Evolutionary conservation across 64 coral and sea anemone genomes (phyloP), one percentile per base, ranked within the genome.

Genomic region (Astreopora myriophthalma): DNA sequence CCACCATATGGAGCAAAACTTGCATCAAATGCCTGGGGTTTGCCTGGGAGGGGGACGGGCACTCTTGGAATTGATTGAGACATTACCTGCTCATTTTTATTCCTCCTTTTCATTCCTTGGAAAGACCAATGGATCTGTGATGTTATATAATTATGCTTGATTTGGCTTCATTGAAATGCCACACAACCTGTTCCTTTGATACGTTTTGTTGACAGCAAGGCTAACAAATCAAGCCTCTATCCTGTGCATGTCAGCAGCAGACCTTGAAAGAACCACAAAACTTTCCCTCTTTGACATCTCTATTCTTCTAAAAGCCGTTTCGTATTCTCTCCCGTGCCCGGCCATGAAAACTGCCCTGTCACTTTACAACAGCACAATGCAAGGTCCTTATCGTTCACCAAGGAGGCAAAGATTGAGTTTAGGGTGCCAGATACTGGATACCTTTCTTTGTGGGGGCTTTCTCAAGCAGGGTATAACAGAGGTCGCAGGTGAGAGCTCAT

Each of bases 401-500:
- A 81, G 40, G 22, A 66, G 74, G 26, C 94, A 73, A 19, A 69
- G 67, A 23, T 31, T 99, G 34, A 91, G 79, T 65, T 9, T 90
- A 37, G 97, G 97, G 1, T 99, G 97, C 73, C 81, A 91, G 20
- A 71, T 96, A 27, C 61, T 99, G 29, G 90, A 99, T 82, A 44
- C n/a, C 9, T 75, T 76, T 29, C 71, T 99, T 10, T 48, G 37
- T 62, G 94, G 97, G 36, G 97, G 97, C 17, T 85, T 99, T 69
- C 52, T 88, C 12, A 93, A 62, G 14, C 87, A 90, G 55, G 94
- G 94, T 2, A 87, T 99, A 22, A 99, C 97, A 67, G 97, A 99
- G 58, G 86, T 99, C 19, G 93, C 90, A 66, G 97, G 97, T 19
- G 94, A 90, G 17, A 99, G 97, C 75, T 87, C 90, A 5, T 86